Evolutionary conservation across 2,113 vertebrate genomes (phyloP).

Genomic region (Pimephales promelas): DNA sequence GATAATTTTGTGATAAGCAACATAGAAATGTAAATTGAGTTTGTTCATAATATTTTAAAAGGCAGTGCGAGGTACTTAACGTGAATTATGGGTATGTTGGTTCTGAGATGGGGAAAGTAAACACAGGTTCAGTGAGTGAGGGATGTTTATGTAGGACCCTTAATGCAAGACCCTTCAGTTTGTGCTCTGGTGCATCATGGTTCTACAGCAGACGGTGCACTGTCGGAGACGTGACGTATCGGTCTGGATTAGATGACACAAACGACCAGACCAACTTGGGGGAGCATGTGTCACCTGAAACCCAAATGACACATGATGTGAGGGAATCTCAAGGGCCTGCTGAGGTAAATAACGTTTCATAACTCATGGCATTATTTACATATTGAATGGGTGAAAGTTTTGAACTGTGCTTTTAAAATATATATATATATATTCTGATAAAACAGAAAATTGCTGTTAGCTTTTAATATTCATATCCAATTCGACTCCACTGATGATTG

Average conservation of each 20-base stretch:
- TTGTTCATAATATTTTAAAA: constrained; percentile 16
- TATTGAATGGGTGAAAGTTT: not conserved
- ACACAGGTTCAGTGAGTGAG: constrained; percentile 23
- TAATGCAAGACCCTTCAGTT: constrained; percentile 6
- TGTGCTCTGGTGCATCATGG: not conserved
- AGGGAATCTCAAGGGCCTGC: not conserved
- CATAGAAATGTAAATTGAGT: not conserved
- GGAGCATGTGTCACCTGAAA: not conserved
- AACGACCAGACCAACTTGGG: not conserved
- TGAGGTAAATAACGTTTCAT: constrained; percentile 8
- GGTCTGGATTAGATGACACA: not conserved
- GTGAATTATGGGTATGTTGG: constrained; percentile 30
- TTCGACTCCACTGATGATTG: no score
- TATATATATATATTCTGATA: no score
- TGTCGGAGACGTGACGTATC: not conserved
- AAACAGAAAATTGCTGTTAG: no score
- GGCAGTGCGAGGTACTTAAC: constrained; percentile 24
- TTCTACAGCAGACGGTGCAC: not conserved
- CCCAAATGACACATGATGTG: not conserved
- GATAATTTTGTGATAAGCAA: constrained; percentile 28
- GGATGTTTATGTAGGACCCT: constrained; percentile 39
- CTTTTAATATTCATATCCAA: no score
- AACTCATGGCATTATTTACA: not conserved
- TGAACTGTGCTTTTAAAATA: not conserved
- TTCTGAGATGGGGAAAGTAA: constrained; percentile 22